Evolutionary conservation across 2,797 vertebrate species (phyloP), one percentile per base, ranked within the genome.

Genomic region (Sphenopsis melanotis): DNA sequence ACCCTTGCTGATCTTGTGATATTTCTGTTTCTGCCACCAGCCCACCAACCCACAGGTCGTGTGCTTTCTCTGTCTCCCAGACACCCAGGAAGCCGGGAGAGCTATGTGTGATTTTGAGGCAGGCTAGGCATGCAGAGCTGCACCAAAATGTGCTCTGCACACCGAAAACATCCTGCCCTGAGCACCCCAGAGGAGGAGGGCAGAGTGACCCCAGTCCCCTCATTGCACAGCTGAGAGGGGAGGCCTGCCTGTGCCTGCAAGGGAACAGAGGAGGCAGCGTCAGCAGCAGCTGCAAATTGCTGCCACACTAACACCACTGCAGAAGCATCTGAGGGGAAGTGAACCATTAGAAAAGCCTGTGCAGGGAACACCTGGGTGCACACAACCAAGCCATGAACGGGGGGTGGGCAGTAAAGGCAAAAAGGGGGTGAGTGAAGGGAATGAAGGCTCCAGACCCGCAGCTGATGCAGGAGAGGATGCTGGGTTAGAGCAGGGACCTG

Each of bases 311-410:
- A 34, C 56, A 78, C 57, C 65, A 39, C 11, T 8, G 10, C 39
- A 72, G 65, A 59, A 65, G n/a, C 29, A 61, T 50, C 72, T 34
- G 47, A 2, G 69, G 81, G 79, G 64, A 92, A 87, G 85, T 69
- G 6, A 53, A 32, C 36, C n/a, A 57, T 64, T 44, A 10, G 2
- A 39, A 76, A 76, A 90, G 6, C 32, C 76, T 52, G 13, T 41
- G 26, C 56, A 59, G 70, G 42, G 47, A 34, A 23, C 39, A 44
- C 34, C 53, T 34, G 37, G 9, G 23, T 20, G 36, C 37, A 64
- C 41, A 55, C 21, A 60, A 10, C 36, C 24, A 70, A 87, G 18
- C 23, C 60, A 34, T 0, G 0, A 0, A 1, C 42, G 49, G 42
- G n/a, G 50, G 10, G 9, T 52, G 63, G 34, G 12, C 19, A 16